Evolutionary conservation across 2,888 invertebrate species (phyloP).

Genomic region (Acleris cristana): DNA sequence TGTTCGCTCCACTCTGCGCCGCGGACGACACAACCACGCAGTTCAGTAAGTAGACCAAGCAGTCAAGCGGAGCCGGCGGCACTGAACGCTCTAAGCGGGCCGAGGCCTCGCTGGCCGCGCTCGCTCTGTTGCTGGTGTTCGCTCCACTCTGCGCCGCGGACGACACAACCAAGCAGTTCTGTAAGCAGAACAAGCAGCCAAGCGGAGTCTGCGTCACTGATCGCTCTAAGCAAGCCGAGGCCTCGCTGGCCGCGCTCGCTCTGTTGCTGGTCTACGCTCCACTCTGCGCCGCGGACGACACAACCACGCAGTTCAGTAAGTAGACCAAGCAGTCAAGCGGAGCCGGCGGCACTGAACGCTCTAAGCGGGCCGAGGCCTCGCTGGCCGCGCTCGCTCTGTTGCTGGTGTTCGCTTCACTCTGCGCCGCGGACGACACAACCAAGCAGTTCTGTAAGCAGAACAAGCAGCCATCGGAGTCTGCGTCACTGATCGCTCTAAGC

Average conservation of each 20-base stretch:
- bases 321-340: background rate
- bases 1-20: slow-evolving; percentile 51
- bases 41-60: slow-evolving; percentile 45
- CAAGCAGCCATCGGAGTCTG: slow-evolving; percentile 44
- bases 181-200: slow-evolving; percentile 38
- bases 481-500: slow-evolving; percentile 73
- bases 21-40: slow-evolving; percentile 50
- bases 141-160: slow-evolving; percentile 54
- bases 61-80: background rate
- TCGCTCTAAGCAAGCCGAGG: slow-evolving; percentile 59
- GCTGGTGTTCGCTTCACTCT: slow-evolving; percentile 50
- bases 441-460: too few species aligned
- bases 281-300: slow-evolving; percentile 51
- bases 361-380: slow-evolving; percentile 64
- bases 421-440: too few species aligned
- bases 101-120: slow-evolving; percentile 72
- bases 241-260: slow-evolving; percentile 73
- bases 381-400: too few species aligned
- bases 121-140: slow-evolving; percentile 65
- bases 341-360: background rate
- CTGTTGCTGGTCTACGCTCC: slow-evolving; percentile 59
- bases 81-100: slow-evolving; percentile 52
- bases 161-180: slow-evolving; percentile 48
- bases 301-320: slow-evolving; percentile 51
- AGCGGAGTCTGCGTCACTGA: background rate